These are phyloP conservation scores for Pseudochirops cupreus DNA, from an alignment of 2,797 vertebrate species.

Conservation along the genomic window DNA sequence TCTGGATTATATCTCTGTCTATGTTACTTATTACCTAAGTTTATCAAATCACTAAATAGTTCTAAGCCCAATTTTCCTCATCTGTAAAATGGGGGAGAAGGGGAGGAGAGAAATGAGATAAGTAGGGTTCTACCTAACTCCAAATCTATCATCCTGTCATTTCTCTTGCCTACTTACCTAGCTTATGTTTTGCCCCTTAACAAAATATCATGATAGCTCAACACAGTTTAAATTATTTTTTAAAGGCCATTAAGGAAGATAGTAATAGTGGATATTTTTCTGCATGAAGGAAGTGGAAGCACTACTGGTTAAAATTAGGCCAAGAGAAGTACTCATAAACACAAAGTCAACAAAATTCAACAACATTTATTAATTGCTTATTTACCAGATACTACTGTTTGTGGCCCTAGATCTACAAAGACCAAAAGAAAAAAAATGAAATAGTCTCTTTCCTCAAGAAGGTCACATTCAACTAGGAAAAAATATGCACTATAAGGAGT, in stretches of 20 bases:
- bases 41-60: background rate
- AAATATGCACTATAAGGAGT: background rate
- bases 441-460: background rate
- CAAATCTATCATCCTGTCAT: background rate
- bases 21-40: background rate
- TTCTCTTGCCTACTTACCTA: no score
- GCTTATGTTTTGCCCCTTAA: background rate
- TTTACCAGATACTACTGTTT: no score
- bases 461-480: background rate
- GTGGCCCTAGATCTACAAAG: no score
- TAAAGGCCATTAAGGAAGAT: background rate
- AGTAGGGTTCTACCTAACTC: background rate
- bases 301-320: background rate
- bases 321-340: background rate
- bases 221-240: no score
- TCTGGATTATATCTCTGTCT: background rate
- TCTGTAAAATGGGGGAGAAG: background rate
- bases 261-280: background rate
- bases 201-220: background rate
- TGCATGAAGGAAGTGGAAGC: background rate
- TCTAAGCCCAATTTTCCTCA: background rate
- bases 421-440: no score
- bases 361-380: no score
- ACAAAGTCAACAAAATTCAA: background rate
- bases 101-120: background rate